Conservation (phyloP, 2,113 vertebrate species). For the Pleuronectes platessa region DNA sequence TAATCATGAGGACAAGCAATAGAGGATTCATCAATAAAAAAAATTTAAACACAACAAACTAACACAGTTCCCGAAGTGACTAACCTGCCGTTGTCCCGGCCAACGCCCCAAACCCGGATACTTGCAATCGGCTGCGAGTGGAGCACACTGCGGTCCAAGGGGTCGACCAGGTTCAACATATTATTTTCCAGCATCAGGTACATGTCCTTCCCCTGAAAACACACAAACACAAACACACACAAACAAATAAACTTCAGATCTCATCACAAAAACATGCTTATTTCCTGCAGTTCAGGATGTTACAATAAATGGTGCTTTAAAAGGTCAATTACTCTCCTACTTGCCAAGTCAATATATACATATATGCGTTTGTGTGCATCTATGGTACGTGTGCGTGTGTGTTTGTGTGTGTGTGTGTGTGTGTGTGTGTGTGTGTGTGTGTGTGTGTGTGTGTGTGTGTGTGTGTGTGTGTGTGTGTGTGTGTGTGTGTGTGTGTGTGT, state of each 20-base stretch:
- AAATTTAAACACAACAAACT: not conserved
- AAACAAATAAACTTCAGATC: conserved; percentile 5
- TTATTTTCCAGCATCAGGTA: conserved; percentile 96
- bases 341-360: not conserved
- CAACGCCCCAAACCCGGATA: conserved; percentile 98
- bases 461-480: no score
- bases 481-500: not conserved
- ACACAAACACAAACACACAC: conserved; percentile 10
- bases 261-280: conserved; percentile 39
- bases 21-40: not conserved
- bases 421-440: not conserved
- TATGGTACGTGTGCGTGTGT: no score
- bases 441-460: not conserved
- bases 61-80: conserved; percentile 28
- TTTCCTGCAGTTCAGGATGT: conserved; percentile 17
- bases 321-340: conserved; percentile 28
- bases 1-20: conserved; percentile 2
- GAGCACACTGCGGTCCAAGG: conserved; percentile 94
- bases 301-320: not conserved
- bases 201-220: conserved; percentile 95
- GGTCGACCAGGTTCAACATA: conserved; percentile 95
- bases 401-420: no score
- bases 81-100: conserved; percentile 97
- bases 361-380: no score
- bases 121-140: conserved; percentile 97